Evolutionary conservation across 2,888 invertebrate species (phyloP), one percentile per base, ranked within the genome.

Genomic region (Cartodere bifasciata): DNA sequence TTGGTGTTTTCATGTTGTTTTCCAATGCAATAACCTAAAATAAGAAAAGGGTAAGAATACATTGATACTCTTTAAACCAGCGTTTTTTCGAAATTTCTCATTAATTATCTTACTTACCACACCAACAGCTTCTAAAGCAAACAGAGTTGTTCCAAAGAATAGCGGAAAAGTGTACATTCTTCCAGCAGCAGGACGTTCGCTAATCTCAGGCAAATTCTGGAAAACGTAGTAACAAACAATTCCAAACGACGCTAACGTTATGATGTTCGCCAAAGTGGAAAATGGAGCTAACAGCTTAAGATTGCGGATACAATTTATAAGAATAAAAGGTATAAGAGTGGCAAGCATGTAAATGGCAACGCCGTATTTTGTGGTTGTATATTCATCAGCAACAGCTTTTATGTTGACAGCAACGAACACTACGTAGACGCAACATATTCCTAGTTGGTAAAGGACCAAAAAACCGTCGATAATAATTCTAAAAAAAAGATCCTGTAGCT

Each of bases 71-170:
- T 23, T 23, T 10, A 23, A 4, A 17, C 6, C n/a, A 20, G 20
- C 20, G n/a, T 7, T 7, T 20, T 20, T 6, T 7, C 6, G n/a
- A 20, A 7, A 20, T 20, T 20, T 20, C 20, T 14, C 16, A 24
- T 2, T 6, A 12, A 33, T 41, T n/a, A n/a, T n/a, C n/a, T n/a
- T n/a, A 68, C 78, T 69, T 57, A 86, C 84, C 60, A 85, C 83
- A 29, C 84, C 84, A 43, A 95, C 92, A 31, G 94, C 92, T 67
- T 97, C 95, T 47, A 97, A 72, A 1, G 97, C 88, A 56, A 92
- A 97, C 28, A 97, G 68, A 0, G 91, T 94, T 0, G 92, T 95
- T 22, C 95, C 94, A 55, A 97, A 92, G 64, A 87, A 97, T 2
- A 97, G 67, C 0, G 97, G 95, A 49, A 88, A 80, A 31, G 75